These are phyloP conservation scores for Periplaneta americana DNA, from an alignment of 1,140 invertebrate genomes.

Conservation along the genomic window DNA sequence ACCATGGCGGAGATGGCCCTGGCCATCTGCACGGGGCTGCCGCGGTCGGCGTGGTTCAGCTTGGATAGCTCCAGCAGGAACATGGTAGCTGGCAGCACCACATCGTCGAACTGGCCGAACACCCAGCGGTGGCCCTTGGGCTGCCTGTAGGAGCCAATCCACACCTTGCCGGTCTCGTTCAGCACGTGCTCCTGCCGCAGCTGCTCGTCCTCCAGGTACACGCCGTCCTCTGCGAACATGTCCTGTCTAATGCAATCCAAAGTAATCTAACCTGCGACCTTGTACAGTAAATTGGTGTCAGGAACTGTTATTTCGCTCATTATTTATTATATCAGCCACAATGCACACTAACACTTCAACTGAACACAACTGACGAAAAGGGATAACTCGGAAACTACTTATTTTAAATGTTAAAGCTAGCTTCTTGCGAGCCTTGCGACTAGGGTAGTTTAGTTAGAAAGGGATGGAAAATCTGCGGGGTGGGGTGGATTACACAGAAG, in stretches of 20 bases:
- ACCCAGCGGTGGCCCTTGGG: constrained; percentile 65
- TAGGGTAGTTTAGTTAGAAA: too few species aligned
- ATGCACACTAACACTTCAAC: too few species aligned
- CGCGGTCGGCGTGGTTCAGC: constrained; percentile 55
- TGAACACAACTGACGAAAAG: too few species aligned
- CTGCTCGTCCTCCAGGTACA: constrained; percentile 59
- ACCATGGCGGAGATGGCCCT: constrained; percentile 68
- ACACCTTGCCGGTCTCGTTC: constrained; percentile 72
- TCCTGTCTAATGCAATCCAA: too few species aligned
- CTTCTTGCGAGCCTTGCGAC: too few species aligned
- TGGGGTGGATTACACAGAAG: too few species aligned
- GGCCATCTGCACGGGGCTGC: constrained; percentile 63
- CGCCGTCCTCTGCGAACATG: constrained; percentile 46
- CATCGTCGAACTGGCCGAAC: constrained; percentile 68
- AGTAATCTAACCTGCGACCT: background rate
- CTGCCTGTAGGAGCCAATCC: constrained; percentile 59
- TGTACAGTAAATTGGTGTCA: background rate
- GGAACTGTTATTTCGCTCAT: too few species aligned
- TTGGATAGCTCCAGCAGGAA: constrained; percentile 51
- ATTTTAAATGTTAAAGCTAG: too few species aligned
- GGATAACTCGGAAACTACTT: too few species aligned
- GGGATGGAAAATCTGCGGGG: too few species aligned
- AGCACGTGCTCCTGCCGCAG: constrained; percentile 63
- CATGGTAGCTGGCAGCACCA: constrained; percentile 56
- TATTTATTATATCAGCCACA: too few species aligned